Evolutionary conservation across 1,140 invertebrate species (phyloP), one percentile per base, ranked within the genome.

Genomic region (Asbolus verrucosus): DNA sequence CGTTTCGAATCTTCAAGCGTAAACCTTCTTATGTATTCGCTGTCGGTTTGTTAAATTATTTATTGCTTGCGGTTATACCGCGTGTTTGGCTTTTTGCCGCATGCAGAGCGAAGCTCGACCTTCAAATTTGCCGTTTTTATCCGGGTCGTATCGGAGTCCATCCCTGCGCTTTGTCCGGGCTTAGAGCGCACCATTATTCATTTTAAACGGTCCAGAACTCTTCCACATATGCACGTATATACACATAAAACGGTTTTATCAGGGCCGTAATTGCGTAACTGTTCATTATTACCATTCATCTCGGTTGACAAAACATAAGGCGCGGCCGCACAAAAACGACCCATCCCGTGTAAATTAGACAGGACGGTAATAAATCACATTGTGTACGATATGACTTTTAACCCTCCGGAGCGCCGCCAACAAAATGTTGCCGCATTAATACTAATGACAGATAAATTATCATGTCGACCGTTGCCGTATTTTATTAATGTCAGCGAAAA

Each of bases 271-370:
- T 54, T 27, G 46, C 46, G 46, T 27, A 54, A 54, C 19, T 54
- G 46, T 54, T 54, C 46, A 54, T 54, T 54, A 54, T 54, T 54
- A 54, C 46, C 46, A 27, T 54, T 54, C 21, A 54, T 54, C 21
- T 21, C 46, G 2, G 21, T 2, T 54, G 19, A 54, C 46, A 54
- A 54, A 54, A 54, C 46, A 54, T 54, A 54, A 54, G 46, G 46
- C 46, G 8, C 19, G 19, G 5, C 11, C 19, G 46, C 8, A 54
- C 24, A 54, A 54, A 54, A 54, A 54, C 46, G 19, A 54, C 46
- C 46, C 46, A 3, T n/a, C 6, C 21, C 2, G 46, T 54, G 46
- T 54, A 54, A 54, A 54, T 54, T 54, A 54, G 46, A 54, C 46
- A 54, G 46, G 46, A 3, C 46, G 19, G 46, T 54, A 54, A 54